Evolutionary conservation across 2,113 vertebrate genomes (phyloP).

Genomic region (Xiphophorus maculatus): DNA sequence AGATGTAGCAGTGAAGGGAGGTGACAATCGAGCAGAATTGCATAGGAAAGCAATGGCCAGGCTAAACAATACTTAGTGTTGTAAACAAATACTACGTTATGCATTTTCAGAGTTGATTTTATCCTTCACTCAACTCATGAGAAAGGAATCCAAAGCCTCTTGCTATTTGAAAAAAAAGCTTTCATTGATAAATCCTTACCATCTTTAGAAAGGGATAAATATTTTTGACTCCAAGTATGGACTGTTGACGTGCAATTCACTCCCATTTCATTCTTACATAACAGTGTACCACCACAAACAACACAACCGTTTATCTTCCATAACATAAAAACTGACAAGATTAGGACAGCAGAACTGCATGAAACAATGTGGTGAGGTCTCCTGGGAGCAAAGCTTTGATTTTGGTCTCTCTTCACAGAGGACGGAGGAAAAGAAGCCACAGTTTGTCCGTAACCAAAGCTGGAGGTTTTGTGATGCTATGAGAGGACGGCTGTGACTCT

Average conservation of each 20-base stretch:
- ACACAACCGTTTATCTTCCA: conserved; percentile 1
- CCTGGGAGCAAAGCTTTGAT: conserved; percentile 47
- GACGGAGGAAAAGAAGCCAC: conserved; percentile 38
- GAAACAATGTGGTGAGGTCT: conserved; percentile 29
- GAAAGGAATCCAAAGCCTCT: too few species aligned
- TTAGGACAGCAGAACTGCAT: conserved; percentile 35
- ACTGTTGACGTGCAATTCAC: background rate
- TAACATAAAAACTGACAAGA: conserved; percentile 23
- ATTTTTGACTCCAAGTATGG: conserved; percentile 6
- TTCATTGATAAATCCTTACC: background rate
- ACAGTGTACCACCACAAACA: conserved; percentile 6
- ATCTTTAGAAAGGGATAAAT: background rate
- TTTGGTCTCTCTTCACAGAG: conserved; percentile 41
- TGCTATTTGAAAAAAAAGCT: background rate
- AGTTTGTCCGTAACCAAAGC: conserved; percentile 40
- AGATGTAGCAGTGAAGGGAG: too few species aligned
- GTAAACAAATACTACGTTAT: too few species aligned
- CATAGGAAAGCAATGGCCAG: too few species aligned
- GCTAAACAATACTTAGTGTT: too few species aligned
- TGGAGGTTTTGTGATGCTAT: conserved; percentile 21
- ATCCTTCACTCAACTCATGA: too few species aligned
- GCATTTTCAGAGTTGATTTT: too few species aligned
- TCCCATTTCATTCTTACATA: background rate
- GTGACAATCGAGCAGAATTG: too few species aligned
- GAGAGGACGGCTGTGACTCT: conserved; percentile 48